Conservation (phyloP, 2,113 vertebrate genomes). For the Onychostruthus taczanowskii region DNA sequence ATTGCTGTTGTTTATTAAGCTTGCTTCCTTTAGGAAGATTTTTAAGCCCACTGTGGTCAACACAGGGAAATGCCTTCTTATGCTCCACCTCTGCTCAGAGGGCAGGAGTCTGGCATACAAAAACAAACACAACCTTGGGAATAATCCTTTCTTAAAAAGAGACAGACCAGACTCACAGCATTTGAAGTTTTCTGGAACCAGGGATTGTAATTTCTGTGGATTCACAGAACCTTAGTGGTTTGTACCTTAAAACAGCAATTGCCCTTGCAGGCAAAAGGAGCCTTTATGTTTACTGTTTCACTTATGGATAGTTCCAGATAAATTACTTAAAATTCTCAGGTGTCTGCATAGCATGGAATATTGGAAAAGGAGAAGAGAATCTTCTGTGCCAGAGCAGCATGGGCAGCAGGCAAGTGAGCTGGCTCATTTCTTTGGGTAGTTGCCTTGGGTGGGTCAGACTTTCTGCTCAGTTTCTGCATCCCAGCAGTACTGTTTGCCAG, state of each 20-base stretch:
- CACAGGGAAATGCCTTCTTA: neutral
- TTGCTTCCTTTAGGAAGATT: conserved; percentile 24
- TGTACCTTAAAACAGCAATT: neutral
- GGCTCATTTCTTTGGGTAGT: neutral
- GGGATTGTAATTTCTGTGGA: neutral
- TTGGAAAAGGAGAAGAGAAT: neutral
- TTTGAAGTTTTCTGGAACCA: neutral
- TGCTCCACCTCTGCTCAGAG: conserved; percentile 4
- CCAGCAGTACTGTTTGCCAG: neutral
- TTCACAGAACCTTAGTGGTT: neutral
- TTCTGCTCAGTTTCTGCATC: neutral
- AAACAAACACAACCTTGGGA: conserved; percentile 7
- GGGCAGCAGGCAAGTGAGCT: neutral
- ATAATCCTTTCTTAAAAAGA: neutral
- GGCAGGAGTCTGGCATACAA: neutral
- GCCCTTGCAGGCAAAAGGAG: neutral
- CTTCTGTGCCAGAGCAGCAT: neutral
- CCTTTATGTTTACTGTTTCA: neutral
- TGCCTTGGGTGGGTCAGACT: neutral
- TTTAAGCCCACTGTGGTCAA: neutral
- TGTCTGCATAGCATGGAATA: neutral
- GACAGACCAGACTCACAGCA: neutral
- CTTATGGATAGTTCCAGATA: neutral
- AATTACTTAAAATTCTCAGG: neutral
- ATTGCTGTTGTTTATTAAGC: conserved; percentile 28